A percentile compares a stretch with the other conserved stretches of the same genome.
These are phyloP conservation scores for Mythimna loreyi DNA, from an alignment of 2,888 invertebrate genomes.

Conservation along the genomic window DNA sequence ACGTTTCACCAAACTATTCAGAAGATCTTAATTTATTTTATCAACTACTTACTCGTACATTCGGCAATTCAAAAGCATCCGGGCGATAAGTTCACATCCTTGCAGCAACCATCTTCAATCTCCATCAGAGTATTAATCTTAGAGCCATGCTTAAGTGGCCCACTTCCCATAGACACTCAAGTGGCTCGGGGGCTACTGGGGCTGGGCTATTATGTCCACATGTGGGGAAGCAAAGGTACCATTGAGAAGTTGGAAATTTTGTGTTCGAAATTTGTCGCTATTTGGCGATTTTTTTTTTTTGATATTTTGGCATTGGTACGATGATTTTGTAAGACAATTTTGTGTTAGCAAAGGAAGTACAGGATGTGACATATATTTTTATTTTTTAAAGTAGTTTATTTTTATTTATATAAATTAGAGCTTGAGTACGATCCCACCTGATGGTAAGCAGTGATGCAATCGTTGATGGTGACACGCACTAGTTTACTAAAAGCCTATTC, in stretches of 20 bases:
- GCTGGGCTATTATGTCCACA: constrained; percentile 51
- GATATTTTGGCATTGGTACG: constrained; percentile 14
- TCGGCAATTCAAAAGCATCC: constrained; percentile 44
- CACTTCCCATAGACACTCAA: constrained; percentile 62
- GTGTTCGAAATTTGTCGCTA: constrained; percentile 4
- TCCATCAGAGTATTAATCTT: constrained; percentile 63
- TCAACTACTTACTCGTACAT: constrained; percentile 21
- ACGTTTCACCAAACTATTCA: constrained; percentile 4
- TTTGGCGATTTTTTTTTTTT: not conserved
- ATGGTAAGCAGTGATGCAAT: too few relatives aligned
- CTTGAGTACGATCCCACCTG: too few relatives aligned
- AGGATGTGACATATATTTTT: too few relatives aligned
- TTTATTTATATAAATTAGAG: too few relatives aligned
- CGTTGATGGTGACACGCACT: too few relatives aligned
- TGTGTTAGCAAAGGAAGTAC: not conserved
- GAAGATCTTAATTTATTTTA: constrained; percentile 24
- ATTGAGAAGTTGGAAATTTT: constrained; percentile 24
- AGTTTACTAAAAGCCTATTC: too few relatives aligned
- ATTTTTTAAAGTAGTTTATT: too few relatives aligned
- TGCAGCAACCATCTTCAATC: constrained; percentile 57
- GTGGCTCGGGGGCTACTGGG: constrained; percentile 51
- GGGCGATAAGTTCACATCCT: constrained; percentile 45
- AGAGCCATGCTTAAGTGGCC: constrained; percentile 58
- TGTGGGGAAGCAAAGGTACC: constrained; percentile 32
- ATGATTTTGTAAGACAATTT: not conserved